Conservation (phyloP, 1,140 invertebrate genomes). For the Cecropterus lyciades region DNA sequence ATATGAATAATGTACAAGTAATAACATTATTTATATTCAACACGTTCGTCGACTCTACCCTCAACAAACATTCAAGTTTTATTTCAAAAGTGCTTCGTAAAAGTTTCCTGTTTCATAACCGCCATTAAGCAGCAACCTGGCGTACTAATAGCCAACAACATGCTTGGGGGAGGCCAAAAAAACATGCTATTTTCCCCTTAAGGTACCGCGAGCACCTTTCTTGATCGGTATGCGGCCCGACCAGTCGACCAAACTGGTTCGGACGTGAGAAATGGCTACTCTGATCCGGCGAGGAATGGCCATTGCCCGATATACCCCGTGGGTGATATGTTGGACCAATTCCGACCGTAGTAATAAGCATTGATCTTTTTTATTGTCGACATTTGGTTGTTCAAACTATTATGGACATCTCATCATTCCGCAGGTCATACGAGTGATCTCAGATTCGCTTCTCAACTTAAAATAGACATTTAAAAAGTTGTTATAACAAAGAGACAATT, state of each 20-base stretch:
- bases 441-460: no score
- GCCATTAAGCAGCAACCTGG: slow-evolving; percentile 48
- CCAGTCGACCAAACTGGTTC: slow-evolving; percentile 67
- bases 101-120: slow-evolving; percentile 45
- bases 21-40: slow-evolving; percentile 1
- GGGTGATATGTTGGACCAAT: slow-evolving; percentile 54
- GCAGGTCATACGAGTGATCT: no score
- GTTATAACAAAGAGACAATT: no score
- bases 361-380: slow-evolving; percentile 6
- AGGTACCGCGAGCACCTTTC: slow-evolving; percentile 75
- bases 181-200: slow-evolving; percentile 70
- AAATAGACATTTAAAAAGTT: no score
- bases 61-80: not conserved
- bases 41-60: not conserved
- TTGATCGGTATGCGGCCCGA: slow-evolving; percentile 71
- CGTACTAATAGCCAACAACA: slow-evolving; percentile 58
- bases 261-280: slow-evolving; percentile 76
- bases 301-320: slow-evolving; percentile 67
- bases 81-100: slow-evolving; percentile 23
- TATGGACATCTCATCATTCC: no score
- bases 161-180: slow-evolving; percentile 66
- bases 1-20: not conserved
- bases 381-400: not conserved
- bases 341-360: slow-evolving; percentile 23
- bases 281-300: slow-evolving; percentile 41